Evolutionary conservation across 1,140 invertebrate genomes (phyloP), one percentile per base, ranked within the genome.

Genomic region (Hycleus phaleratus): DNA sequence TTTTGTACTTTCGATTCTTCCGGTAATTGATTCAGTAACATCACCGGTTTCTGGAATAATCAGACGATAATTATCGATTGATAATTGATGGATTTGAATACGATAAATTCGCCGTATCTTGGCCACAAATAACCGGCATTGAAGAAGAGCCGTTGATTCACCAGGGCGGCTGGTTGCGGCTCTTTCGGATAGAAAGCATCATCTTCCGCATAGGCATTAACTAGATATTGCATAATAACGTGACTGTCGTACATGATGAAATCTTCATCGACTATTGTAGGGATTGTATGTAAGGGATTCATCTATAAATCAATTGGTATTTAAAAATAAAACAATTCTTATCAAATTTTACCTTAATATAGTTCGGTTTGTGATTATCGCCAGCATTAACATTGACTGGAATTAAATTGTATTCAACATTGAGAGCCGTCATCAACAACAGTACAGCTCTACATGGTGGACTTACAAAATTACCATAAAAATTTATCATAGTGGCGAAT

Each of bases 391-490:
- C 59, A 63, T 83, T 70, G 2, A 78, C 45, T 18, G 62, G 57
- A 67, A 74, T 77, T 6, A 79, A 57, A 50, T 80, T 76, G n/a
- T 79, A 47, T 40, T 73, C 55, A 1, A 81, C 32, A 11, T 75
- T 77, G 32, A 81, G 67, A 6, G 76, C 74, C 56, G 76, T 76
- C 0, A 74, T 74, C 2, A 75, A 66, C 8, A 81, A 60, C 58
- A 78, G 52, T 3, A 79, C 77, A 2, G 74, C 72, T 12, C 78
- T 73, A 57, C 74, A 75, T 6, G 78, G 77, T 38, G 79, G 65
- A 64, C 78, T 80, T 38, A 69, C 66, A 1, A 73, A 68, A 47
- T 73, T 65, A 69, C 75, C 78, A 66, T 82, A 81, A 18, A 81
- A 63, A 58, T 76, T 77, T 2, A 76, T 64, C 9, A 46, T 54